phyloP scores from a whole-genome alignment of 1,140 invertebrate genomes.

The Dysdera silvatica region DNA sequence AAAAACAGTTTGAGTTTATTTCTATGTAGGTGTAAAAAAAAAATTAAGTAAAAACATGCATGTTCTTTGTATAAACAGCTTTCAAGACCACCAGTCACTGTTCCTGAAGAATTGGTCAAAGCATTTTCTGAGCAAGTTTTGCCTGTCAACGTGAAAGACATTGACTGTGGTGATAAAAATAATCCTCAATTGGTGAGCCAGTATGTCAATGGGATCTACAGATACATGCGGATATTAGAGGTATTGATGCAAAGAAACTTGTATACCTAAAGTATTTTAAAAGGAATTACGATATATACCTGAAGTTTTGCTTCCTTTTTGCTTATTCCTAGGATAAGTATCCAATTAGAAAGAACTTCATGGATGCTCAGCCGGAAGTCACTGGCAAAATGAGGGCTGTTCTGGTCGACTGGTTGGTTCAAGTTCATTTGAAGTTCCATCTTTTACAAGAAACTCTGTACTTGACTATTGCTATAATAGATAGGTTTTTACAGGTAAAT shows the following conservation, averaged over 20 bases:
- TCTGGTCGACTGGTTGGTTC: constrained; percentile 87
- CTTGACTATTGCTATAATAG: constrained; percentile 76
- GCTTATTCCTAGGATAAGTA: constrained; percentile 17
- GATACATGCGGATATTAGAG: constrained; percentile 65
- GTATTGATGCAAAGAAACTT: constrained; percentile 43
- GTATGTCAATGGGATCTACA: constrained; percentile 78
- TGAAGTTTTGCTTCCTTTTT: neutral
- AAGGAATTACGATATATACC: neutral
- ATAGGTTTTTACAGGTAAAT: constrained; percentile 78
- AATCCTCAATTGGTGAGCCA: constrained; percentile 69
- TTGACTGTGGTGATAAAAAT: constrained; percentile 64
- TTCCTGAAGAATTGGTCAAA: too few species aligned
- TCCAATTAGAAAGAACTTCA: constrained; percentile 21
- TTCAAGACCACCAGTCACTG: too few species aligned
- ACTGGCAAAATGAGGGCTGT: constrained; percentile 78
- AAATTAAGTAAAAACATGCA: too few species aligned
- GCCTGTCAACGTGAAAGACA: constrained; percentile 49
- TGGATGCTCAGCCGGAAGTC: constrained; percentile 48
- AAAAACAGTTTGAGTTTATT: too few species aligned
- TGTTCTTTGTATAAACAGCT: too few species aligned
- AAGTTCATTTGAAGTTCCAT: constrained; percentile 81
- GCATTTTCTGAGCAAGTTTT: too few species aligned
- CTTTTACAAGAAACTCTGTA: constrained; percentile 85
- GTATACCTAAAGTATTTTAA: neutral
- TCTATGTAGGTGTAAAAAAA: too few species aligned